Evolutionary conservation across 2,888 invertebrate species (phyloP).

Genomic region (Bombyx huttoni): DNA sequence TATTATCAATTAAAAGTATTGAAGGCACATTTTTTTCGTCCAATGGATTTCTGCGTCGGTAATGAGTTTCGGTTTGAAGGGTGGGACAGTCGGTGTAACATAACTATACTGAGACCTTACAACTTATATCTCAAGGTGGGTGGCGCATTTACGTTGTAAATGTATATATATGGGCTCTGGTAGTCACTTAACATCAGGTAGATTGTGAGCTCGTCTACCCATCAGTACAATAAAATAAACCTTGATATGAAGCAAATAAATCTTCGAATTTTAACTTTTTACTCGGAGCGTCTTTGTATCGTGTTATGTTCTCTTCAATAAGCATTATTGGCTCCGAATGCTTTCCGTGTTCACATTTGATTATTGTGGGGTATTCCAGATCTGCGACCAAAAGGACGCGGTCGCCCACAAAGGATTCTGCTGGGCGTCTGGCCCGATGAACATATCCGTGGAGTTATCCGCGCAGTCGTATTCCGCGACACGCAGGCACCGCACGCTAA

Average conservation of each 20-base stretch:
- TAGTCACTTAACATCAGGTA: no score
- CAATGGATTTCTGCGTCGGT: no score
- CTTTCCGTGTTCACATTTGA: slow-evolving; percentile 61
- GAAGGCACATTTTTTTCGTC: no score
- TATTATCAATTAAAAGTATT: no score
- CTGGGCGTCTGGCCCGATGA: slow-evolving; percentile 95
- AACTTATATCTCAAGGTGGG: no score
- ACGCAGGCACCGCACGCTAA: slow-evolving; percentile 77
- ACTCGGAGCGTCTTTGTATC: not conserved
- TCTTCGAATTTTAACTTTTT: not conserved
- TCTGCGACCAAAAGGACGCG: slow-evolving; percentile 91
- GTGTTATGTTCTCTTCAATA: not conserved
- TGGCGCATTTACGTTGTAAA: no score
- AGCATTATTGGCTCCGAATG: slow-evolving; percentile 6
- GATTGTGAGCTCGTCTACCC: no score
- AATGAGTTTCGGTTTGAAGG: no score
- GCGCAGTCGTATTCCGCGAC: slow-evolving; percentile 93
- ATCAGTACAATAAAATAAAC: not conserved
- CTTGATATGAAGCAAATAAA: not conserved
- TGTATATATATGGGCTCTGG: no score
- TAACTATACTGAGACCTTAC: no score
- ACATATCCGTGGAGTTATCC: slow-evolving; percentile 92
- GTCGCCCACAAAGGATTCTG: slow-evolving; percentile 90
- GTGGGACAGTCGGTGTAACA: no score
- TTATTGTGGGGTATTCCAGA: slow-evolving; percentile 74